Base-by-base conservation (phyloP, 1,140 invertebrate genomes). In the Lordiphosa collinella region DNA sequence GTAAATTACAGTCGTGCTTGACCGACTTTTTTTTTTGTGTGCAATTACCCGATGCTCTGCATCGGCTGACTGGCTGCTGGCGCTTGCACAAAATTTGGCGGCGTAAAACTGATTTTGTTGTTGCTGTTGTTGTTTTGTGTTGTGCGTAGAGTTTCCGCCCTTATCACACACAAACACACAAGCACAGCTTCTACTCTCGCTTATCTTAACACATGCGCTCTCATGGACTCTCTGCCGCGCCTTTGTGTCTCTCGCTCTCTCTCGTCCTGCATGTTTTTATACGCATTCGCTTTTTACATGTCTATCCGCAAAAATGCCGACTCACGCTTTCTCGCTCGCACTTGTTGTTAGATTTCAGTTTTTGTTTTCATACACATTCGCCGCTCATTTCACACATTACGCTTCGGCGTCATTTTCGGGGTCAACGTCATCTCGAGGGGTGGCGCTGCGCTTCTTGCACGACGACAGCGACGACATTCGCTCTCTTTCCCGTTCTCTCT, bases 391-490 rank as follows among this genome's bases (percentile, higher is more conserved):
- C 72, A 84, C 78, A 84, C 79, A 84, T 84, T 84, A 75, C 67
- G 67, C 64, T 84, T 84, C 68, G 41, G 78, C 79, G 68, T 82
- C 78, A 84, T 73, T 85, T 84, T 84, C 78, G 78, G 78, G 78
- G 78, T 84, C 78, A 84, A 84, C 78, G 78, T 84, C 78, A 84
- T 84, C 72, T 80, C 70, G 70, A 80, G 78, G 78, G 79, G 76
- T 82, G 76, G 78, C 71, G 61, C 69, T 65, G 52, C 61, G 66
- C 72, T 65, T 51, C 60, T 57, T 67, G 50, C 65, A 67, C 50
- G 69, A 67, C 50, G 69, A 59, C 61, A 53, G 62, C 46, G 46
- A 14, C 25, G 7, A 29, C 25, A 29, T 7, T 29, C 25, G 25
- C 47, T 50, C 47, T 46, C 32, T 61, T 31, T 16, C 9, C 32